Percentiles rank a stretch among this genome's conserved stretches.
Conservation (phyloP, 1,140 invertebrate species). For the Ceratina australensis region DNA sequence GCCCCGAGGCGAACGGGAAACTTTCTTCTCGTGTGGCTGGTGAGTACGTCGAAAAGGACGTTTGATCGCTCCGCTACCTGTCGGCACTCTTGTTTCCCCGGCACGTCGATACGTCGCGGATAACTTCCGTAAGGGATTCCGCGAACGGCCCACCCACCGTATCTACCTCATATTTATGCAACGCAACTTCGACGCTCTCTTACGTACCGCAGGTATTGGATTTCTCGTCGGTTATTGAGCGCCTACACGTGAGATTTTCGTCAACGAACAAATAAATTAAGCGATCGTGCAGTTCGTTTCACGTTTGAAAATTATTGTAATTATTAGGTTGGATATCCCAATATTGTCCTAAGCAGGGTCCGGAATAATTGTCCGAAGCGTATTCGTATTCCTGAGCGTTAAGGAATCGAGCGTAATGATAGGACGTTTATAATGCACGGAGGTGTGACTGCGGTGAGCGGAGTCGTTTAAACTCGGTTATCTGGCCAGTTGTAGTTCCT, state of each 20-base stretch:
- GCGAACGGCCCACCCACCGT: no score
- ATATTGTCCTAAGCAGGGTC: no score
- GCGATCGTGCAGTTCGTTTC: no score
- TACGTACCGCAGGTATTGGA: background rate
- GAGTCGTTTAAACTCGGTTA: slow-evolving; percentile 31
- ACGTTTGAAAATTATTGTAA: no score
- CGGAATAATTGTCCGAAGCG: no score
- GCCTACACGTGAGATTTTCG: background rate
- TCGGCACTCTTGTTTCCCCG: slow-evolving; percentile 31
- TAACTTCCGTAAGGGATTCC: slow-evolving; percentile 18
- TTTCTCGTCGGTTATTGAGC: background rate
- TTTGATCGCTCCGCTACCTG: slow-evolving; percentile 45
- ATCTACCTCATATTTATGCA: slow-evolving; percentile 7
- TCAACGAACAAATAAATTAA: no score
- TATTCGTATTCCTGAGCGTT: no score
- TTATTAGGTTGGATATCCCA: no score
- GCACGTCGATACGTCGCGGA: slow-evolving; percentile 16
- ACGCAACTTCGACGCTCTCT: background rate
- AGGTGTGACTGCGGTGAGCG: slow-evolving; percentile 2
- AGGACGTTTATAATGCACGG: background rate
- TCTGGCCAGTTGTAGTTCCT: slow-evolving; percentile 15
- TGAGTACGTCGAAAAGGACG: slow-evolving; percentile 45
- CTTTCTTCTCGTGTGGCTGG: slow-evolving; percentile 13
- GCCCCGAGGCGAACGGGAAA: slow-evolving; percentile 35
- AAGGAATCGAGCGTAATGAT: no score